Evolutionary conservation across 2,797 vertebrate species (phyloP), one percentile per base, ranked within the genome.

Genomic region (Pipistrellus pygmaeus): DNA sequence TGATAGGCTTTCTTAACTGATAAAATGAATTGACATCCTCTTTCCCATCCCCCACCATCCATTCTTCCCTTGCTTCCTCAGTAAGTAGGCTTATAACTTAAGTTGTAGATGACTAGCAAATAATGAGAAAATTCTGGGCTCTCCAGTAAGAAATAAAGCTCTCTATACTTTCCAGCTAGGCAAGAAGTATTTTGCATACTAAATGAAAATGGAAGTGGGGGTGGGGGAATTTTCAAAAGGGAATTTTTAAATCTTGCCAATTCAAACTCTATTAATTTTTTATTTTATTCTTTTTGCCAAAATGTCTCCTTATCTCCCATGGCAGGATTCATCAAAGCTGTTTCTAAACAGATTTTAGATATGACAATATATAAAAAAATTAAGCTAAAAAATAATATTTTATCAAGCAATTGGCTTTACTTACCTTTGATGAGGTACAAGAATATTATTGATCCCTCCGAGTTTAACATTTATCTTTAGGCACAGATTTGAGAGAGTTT

Each of bases 401-500:
- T 71, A 25, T 35, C 80, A 96, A 83, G 76, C 38, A 48, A 96
- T 87, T 68, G 82, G 30, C 27, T 75, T 85, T 66, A 69, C 98
- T 98, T 97, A 98, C 98, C 98, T 97, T 98, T 99, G 98, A 98
- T 99, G 98, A 98, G 98, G 98, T 98, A 99, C 98, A 93, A 99
- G 98, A 96, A 99, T 99, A 96, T 99, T 99, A 98, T 99, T 99
- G 97, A 99, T 99, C 95, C 98, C 98, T 98, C 98, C 98, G 23
- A 99, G 97, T 96, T 99, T 99, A 96, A 99, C 98, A 1, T 99
- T 99, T 93, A 99, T 99, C 98, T 99, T 99, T 98, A 99, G 98
- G 98, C 98, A 99, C 98, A 99, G 97, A 96, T 99, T 99, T 97
- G 98, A 99, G 30, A 99, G 98, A 91, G 98, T 99, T 96, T 99